phyloP scores from a whole-genome alignment of 2,113 vertebrate species.

The Cryptotis parvus region DNA sequence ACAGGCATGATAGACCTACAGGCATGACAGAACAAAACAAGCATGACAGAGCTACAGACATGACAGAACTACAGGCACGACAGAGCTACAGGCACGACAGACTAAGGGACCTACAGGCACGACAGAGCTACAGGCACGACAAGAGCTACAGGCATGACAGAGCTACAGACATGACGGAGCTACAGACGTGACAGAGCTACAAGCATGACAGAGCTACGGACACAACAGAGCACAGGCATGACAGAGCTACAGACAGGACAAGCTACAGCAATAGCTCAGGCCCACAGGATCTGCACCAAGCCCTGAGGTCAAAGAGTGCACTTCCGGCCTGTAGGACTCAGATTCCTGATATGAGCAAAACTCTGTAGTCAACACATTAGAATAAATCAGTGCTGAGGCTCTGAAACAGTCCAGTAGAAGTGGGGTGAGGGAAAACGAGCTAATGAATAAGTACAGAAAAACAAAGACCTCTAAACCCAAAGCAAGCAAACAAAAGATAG shows the following conservation, averaged over 20 bases:
- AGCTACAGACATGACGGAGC: no score
- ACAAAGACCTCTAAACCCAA: not conserved
- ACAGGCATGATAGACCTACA: no score
- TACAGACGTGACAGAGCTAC: no score
- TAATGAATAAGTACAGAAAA: not conserved
- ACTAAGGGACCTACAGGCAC: no score
- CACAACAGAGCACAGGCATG: not conserved
- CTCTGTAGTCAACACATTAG: not conserved
- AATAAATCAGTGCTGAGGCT: not conserved
- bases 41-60: no score
- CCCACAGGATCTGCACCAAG: not conserved
- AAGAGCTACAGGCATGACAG: no score
- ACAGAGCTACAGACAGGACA: not conserved
- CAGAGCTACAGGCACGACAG: no score
- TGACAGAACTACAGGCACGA: no score
- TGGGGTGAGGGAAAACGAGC: not conserved
- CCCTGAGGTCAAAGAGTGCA: not conserved
- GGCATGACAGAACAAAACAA: no score
- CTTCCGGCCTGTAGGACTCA: not conserved
- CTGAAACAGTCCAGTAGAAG: not conserved
- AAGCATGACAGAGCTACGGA: no score
- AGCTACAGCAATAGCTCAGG: not conserved
- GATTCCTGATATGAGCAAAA: not conserved
- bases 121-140: no score
- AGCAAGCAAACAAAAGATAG: not conserved